Percentiles rank a stretch among this genome's conserved stretches.
Evolutionary conservation across 2,797 vertebrate genomes (phyloP).

Genomic region (Peromyscus melanophrys): DNA sequence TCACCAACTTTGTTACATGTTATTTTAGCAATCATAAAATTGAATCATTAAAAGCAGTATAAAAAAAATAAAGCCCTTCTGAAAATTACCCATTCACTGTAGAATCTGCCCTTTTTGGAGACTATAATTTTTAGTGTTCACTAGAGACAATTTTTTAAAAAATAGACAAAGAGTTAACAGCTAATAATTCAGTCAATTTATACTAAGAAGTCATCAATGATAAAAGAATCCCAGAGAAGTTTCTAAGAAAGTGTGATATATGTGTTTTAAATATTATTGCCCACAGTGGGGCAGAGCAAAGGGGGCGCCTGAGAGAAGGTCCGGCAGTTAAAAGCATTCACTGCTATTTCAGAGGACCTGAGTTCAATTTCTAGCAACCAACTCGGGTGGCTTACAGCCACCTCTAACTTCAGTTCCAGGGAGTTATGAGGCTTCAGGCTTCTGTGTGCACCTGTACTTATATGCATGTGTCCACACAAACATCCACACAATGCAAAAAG

Average conservation of each 20-base stretch:
- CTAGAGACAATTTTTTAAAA: not conserved
- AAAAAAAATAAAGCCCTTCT: not conserved
- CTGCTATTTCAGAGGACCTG: not conserved
- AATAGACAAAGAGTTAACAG: not conserved
- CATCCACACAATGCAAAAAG: not conserved
- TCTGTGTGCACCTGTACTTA: no score
- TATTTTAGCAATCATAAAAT: not conserved
- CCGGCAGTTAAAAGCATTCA: not conserved
- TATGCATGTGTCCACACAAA: no score
- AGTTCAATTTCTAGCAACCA: not conserved
- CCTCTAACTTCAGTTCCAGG: not conserved
- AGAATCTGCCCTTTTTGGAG: not conserved
- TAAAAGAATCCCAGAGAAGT: conserved; percentile 7
- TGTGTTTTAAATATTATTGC: not conserved
- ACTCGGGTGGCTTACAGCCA: not conserved
- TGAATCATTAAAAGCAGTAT: not conserved
- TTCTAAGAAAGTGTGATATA: not conserved
- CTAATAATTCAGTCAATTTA: not conserved
- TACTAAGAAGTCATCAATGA: not conserved
- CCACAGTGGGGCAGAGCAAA: no score
- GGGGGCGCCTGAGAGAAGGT: no score
- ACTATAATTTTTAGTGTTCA: conserved; percentile 1
- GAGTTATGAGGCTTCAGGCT: not conserved
- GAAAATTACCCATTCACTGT: not conserved
- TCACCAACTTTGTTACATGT: not conserved